Evolutionary conservation across 2,888 invertebrate species (phyloP).

Genomic region (Ariolimax columbianus): DNA sequence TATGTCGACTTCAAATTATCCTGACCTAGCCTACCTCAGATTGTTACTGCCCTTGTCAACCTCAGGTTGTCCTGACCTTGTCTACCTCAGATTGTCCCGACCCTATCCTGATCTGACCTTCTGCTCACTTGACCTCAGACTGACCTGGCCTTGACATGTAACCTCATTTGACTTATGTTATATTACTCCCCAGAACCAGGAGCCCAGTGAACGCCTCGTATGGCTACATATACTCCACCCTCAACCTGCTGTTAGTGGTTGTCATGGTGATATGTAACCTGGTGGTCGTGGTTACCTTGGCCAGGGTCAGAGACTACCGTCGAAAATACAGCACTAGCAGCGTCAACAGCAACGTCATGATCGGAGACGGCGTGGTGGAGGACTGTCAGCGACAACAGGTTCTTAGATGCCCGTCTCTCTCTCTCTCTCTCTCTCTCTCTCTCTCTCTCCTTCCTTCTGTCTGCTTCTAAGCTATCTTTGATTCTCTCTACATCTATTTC

Average conservation of each 20-base stretch:
- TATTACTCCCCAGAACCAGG: slow-evolving; percentile 51
- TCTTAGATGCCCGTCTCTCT: background rate
- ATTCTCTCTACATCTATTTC: too few relatives aligned
- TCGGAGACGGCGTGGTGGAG: slow-evolving; percentile 37
- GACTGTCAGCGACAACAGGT: slow-evolving; percentile 44
- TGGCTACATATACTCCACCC: slow-evolving; percentile 70
- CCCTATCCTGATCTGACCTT: too few relatives aligned
- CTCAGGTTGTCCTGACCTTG: too few relatives aligned
- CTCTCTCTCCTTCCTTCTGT: too few relatives aligned
- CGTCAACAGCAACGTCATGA: slow-evolving; percentile 51
- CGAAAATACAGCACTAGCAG: slow-evolving; percentile 55
- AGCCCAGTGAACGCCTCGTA: slow-evolving; percentile 64
- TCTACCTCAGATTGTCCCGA: too few relatives aligned
- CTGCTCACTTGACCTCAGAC: too few relatives aligned
- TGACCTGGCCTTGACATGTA: background rate
- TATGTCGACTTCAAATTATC: too few relatives aligned
- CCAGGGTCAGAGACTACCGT: slow-evolving; percentile 63
- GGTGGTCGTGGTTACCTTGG: slow-evolving; percentile 68
- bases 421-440: background rate
- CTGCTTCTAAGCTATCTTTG: too few relatives aligned
- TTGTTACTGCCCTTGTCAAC: too few relatives aligned
- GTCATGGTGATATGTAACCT: slow-evolving; percentile 68
- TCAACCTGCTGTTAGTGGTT: slow-evolving; percentile 66
- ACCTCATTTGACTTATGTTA: background rate
- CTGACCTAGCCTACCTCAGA: too few relatives aligned